phyloP scores from a whole-genome alignment of 2,797 vertebrate genomes.

The Poeciliopsis turneri region DNA sequence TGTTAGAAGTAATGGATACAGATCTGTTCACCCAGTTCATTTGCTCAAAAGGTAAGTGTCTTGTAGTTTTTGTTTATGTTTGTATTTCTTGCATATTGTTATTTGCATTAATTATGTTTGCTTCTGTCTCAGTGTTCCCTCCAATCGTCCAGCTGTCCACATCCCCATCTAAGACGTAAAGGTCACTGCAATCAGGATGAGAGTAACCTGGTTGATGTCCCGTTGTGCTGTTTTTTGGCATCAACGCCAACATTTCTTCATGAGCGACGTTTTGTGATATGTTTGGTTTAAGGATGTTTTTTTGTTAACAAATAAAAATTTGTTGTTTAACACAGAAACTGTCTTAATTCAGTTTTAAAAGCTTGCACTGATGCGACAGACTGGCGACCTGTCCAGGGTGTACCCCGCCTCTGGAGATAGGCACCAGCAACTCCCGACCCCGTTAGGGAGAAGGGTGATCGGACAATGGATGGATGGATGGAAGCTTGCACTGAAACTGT shows the following conservation, averaged over 20 bases:
- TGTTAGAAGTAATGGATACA: conserved; percentile 84
- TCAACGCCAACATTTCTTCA: conserved; percentile 38
- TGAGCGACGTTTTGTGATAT: conserved; percentile 4
- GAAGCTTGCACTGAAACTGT: not conserved
- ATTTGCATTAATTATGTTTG: conserved; percentile 7
- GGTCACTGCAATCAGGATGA: conserved; percentile 89
- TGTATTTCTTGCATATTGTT: not conserved
- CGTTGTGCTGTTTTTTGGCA: conserved; percentile 77
- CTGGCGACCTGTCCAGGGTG: no score
- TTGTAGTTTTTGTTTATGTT: not conserved
- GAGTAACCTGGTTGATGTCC: conserved; percentile 80
- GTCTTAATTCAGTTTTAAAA: conserved; percentile 7
- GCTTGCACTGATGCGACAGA: not conserved
- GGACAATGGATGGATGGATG: no score
- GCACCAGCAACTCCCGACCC: no score
- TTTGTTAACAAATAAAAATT: conserved; percentile 31
- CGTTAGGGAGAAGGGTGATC: no score
- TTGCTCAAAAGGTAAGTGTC: conserved; percentile 87
- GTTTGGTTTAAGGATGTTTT: conserved; percentile 32
- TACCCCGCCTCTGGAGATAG: no score
- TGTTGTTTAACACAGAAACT: conserved; percentile 7
- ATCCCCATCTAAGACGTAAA: conserved; percentile 86
- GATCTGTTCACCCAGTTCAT: conserved; percentile 89
- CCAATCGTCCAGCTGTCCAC: conserved; percentile 86
- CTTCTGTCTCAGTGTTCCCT: conserved; percentile 83